Percentiles rank a stretch among this genome's conserved stretches.
These are phyloP conservation scores for Botia almorhae DNA, from an alignment of 2,797 vertebrate species.

Conservation along the genomic window DNA sequence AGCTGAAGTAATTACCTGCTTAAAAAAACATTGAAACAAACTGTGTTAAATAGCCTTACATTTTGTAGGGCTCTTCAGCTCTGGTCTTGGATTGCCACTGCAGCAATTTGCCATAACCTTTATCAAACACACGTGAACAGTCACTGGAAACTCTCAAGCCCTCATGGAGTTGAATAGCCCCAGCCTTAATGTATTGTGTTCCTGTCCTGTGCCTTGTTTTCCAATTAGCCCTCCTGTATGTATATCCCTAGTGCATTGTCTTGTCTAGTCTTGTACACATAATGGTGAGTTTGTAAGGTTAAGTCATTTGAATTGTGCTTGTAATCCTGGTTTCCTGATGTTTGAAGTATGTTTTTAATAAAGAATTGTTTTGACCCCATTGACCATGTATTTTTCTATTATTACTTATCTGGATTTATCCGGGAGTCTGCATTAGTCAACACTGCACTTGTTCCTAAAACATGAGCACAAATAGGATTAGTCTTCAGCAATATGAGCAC, in stretches of 20 bases:
- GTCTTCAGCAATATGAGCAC: background rate
- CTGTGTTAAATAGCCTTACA: background rate
- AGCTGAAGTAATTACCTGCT: background rate
- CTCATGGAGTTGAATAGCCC: too few relatives aligned
- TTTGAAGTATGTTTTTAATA: too few relatives aligned
- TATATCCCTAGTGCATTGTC: background rate
- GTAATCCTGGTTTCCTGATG: too few relatives aligned
- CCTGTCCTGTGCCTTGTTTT: background rate
- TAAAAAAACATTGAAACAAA: background rate
- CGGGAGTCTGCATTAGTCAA: background rate
- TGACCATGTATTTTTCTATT: too few relatives aligned
- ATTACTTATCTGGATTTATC: background rate
- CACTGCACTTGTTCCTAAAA: background rate
- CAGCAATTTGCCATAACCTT: too few relatives aligned
- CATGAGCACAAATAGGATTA: slow-evolving; percentile 29
- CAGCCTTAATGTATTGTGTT: background rate
- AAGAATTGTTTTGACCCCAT: too few relatives aligned
- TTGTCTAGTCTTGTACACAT: background rate
- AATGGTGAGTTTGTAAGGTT: background rate
- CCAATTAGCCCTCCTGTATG: background rate
- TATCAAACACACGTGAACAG: too few relatives aligned
- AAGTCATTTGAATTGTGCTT: too few relatives aligned
- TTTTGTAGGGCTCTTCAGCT: too few relatives aligned
- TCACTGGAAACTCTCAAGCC: too few relatives aligned
- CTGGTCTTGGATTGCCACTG: too few relatives aligned